Evolutionary conservation across 1,140 invertebrate species (phyloP), one percentile per base, ranked within the genome.

Genomic region (Caerostris extrusa): DNA sequence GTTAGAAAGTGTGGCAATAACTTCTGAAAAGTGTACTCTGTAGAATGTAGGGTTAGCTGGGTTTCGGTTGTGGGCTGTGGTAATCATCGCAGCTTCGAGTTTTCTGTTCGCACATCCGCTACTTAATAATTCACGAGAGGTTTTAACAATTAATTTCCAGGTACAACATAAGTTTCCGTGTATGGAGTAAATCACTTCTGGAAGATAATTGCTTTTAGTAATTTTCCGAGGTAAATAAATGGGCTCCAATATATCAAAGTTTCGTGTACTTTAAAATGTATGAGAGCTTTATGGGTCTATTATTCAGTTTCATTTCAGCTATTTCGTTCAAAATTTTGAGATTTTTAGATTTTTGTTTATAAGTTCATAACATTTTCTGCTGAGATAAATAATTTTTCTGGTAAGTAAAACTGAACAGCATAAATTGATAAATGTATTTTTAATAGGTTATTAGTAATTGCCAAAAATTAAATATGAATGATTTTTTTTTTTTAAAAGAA

Each of bases 1-100:
- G 57, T 60, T 85, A 60, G 57, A 85, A 85, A 85, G 56, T 60
- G 57, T 85, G 34, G 34, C 34, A 85, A 85, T 85, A 85, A 85
- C 56, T 85, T 58, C 83, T 50, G 17, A 19, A 19, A 56, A 34
- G 56, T 19, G 56, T n/a, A 7, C 19, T 10, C 5, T 10, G 3
- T 71, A 34, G 19, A 8, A 67, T 67, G 14, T 67, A 67, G 61
- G 61, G 61, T 67, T 67, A 34, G 34, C 34, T 34, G 34, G 34
- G 34, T 34, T 34, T 34, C 34, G 34, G 34, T 34, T 34, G 0
- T 34, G 34, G 34, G 10, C 69, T 10, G 7, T 50, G 12, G 14
- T 77, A 77, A 77, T 77, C 71, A 77, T 77, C 71, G 71, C 71
- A 5, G 71, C 71, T 77, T 53, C 34, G 53, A 77, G 53, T 77